phyloP scores from a whole-genome alignment of 2,113 vertebrate genomes.

The Orcinus orca region DNA sequence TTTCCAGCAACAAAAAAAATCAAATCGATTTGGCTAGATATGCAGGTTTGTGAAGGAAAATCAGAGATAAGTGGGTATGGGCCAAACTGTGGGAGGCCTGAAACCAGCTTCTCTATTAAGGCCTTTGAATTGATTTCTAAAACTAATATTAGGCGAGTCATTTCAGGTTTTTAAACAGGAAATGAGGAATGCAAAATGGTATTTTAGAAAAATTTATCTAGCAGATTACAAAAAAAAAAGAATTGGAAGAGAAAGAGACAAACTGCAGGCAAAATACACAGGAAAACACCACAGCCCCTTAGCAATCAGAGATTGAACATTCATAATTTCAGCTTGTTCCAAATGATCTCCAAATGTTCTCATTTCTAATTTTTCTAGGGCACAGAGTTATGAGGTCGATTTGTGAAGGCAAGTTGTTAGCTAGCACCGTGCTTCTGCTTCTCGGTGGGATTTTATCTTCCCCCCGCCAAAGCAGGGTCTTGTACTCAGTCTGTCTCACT shows the following conservation, averaged over 20 bases:
- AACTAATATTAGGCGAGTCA: constrained; percentile 14
- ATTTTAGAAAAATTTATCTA: constrained; percentile 59
- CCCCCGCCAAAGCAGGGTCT: background rate
- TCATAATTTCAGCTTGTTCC: constrained; percentile 34
- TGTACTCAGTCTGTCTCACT: background rate
- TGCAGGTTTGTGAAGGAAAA: background rate
- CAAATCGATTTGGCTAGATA: background rate
- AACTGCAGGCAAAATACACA: constrained; percentile 10
- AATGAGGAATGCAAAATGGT: background rate
- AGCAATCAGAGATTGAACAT: constrained; percentile 44
- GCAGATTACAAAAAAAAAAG: background rate
- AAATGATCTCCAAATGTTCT: constrained; percentile 51
- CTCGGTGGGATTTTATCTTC: background rate
- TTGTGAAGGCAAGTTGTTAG: background rate
- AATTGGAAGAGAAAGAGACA: constrained; percentile 27
- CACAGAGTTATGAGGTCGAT: constrained; percentile 46
- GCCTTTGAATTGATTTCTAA: constrained; percentile 26
- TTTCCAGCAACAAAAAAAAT: background rate
- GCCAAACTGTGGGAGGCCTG: background rate
- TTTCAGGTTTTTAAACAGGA: constrained; percentile 11
- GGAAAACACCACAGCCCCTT: constrained; percentile 42
- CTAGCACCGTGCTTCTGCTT: background rate
- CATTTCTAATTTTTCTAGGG: constrained; percentile 69
- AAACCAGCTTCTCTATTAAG: background rate
- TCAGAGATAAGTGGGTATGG: background rate